Evolutionary conservation across 2,797 vertebrate genomes (phyloP), one percentile per base, ranked within the genome.

Genomic region (Gymnothorax reevesii): DNA sequence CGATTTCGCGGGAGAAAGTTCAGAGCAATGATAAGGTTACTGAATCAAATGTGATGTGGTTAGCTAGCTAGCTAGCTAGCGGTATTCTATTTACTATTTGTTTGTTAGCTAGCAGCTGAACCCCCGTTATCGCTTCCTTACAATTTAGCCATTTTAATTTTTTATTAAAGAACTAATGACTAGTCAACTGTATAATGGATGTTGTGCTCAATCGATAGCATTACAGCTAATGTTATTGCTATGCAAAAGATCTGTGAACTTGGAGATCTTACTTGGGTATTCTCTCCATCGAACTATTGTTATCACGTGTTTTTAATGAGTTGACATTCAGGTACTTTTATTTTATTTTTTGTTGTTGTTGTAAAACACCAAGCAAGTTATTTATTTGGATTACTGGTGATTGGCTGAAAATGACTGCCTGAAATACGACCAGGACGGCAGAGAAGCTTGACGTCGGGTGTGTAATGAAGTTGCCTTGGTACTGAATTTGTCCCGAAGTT

Each of bases 11-110:
- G 17, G n/a, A 15, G 17, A 42, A 13, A 42, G 33, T 42, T 42
- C 33, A 42, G 2, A 42, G 33, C 33, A 42, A 59, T 62, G 82
- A 13, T 20, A 62, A 42, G 59, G 83, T n/a, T 33, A 83, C 20
- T 83, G 82, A 62, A 83, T 27, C n/a, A 25, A 42, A 59, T 33
- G 62, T 83, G 3, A 33, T 83, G 27, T 75, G 64, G 69, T 86
- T 52, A 22, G 86, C 69, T 52, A 84, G 83, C 42, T 57, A 66
- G 52, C 66, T 75, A 42, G 17, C 42, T 75, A 3, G 71, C 71
- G 10, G 71, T 12, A 75, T 75, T 42, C 33, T 42, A 42, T 42
- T 42, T 42, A 42, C 33, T 42, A 42, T 42, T 42, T 42, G 33
- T 42, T 2, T 42, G 33, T 42, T 42, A 42, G 33, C 33, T 42